Percentiles rank a stretch among this genome's conserved stretches.
Evolutionary conservation across 1,140 invertebrate species (phyloP).

Genomic region (Hyles euphorbiae): DNA sequence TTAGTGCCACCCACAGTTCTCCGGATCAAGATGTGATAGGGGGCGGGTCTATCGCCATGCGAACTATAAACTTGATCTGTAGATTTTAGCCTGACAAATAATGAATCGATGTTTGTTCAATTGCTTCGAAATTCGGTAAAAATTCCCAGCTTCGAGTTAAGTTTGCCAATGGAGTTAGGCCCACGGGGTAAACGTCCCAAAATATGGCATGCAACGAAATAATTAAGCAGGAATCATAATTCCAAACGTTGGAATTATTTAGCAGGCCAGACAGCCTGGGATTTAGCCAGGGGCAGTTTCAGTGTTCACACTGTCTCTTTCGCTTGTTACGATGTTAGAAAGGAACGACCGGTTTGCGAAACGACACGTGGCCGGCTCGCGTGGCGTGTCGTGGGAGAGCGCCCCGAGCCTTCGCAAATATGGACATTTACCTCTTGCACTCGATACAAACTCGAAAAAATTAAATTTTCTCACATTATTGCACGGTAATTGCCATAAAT

Average conservation of each 20-base stretch:
- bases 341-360: conserved; percentile 19
- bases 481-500: no score
- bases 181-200: conserved; percentile 1
- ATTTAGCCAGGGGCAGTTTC: conserved; percentile 42
- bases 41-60: no score
- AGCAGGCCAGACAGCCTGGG: conserved; percentile 36
- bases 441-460: conserved; percentile 4
- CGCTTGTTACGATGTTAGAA: conserved; percentile 27
- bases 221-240: conserved; percentile 15
- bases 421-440: conserved; percentile 1
- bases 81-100: no score
- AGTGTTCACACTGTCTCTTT: conserved; percentile 24
- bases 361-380: conserved; percentile 28
- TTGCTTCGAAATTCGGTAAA: no score
- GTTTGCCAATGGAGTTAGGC: background rate
- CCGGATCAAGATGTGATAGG: no score
- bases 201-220: conserved; percentile 5
- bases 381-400: conserved; percentile 39
- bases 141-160: no score
- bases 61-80: no score
- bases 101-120: no score
- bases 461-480: background rate
- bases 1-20: no score
- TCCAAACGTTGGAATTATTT: conserved; percentile 15
- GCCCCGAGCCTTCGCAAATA: conserved; percentile 32